These are phyloP conservation scores for Pungitius pungitius DNA, from an alignment of 2,113 vertebrate genomes.

Conservation along the genomic window DNA sequence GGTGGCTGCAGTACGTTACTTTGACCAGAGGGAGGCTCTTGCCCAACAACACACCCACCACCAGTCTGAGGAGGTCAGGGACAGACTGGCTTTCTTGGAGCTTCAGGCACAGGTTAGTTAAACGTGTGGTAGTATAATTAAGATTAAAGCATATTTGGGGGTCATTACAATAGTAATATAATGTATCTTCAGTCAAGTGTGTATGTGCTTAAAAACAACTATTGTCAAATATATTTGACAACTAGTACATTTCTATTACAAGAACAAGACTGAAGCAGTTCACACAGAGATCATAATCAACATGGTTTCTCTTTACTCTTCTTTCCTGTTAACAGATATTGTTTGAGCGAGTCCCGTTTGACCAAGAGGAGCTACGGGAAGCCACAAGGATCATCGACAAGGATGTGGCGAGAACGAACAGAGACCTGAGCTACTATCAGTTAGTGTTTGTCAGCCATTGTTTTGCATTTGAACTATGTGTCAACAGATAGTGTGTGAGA, in stretches of 20 bases:
- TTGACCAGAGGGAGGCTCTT: constrained; percentile 71
- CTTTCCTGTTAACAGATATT: constrained; percentile 63
- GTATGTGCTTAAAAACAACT: background rate
- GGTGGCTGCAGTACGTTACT: constrained; percentile 76
- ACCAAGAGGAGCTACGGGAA: constrained; percentile 78
- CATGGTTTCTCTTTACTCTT: background rate
- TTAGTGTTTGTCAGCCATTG: constrained; percentile 59
- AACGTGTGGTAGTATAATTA: background rate
- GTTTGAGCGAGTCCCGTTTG: constrained; percentile 77
- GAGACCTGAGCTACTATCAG: constrained; percentile 81
- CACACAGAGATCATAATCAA: background rate
- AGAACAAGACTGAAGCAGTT: background rate
- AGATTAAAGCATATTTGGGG: constrained; percentile 12
- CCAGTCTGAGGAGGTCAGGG: constrained; percentile 62
- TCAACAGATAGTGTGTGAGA: background rate
- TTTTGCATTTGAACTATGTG: background rate
- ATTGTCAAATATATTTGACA: background rate
- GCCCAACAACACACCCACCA: constrained; percentile 54
- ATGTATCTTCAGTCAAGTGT: background rate
- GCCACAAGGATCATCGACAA: constrained; percentile 84
- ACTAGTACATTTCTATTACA: background rate
- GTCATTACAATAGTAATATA: constrained; percentile 37
- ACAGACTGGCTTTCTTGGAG: constrained; percentile 78
- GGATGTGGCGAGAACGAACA: constrained; percentile 82
- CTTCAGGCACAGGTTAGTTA: constrained; percentile 80